Conservation (phyloP, 2,888 invertebrate genomes). For the Platycheirus rosarum region DNA sequence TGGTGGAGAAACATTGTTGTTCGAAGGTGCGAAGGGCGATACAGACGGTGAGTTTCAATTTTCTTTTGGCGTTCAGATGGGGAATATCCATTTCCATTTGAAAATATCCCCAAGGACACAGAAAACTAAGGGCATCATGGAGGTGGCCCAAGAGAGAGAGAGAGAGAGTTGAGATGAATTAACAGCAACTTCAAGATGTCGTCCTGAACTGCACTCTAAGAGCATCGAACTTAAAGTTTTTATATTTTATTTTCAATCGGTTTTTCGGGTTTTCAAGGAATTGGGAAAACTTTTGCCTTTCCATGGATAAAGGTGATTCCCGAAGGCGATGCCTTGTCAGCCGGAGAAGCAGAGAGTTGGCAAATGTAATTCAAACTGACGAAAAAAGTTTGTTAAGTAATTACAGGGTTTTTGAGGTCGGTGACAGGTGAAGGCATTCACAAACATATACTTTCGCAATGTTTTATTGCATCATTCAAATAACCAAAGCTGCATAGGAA, state of each 20-base stretch:
- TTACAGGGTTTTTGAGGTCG: too few species aligned
- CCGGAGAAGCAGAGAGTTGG: too few species aligned
- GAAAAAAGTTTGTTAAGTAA: too few species aligned
- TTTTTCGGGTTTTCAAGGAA: slow-evolving; percentile 12
- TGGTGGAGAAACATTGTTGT: slow-evolving; percentile 4
- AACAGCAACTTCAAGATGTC: slow-evolving; percentile 54
- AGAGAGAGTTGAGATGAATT: slow-evolving; percentile 44
- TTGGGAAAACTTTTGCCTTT: too few species aligned
- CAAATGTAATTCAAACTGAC: too few species aligned
- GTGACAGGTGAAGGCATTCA: too few species aligned
- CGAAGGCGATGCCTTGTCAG: too few species aligned
- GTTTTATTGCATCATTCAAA: too few species aligned
- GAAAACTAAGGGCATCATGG: background rate
- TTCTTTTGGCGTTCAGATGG: slow-evolving; percentile 33
- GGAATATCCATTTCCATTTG: slow-evolving; percentile 42
- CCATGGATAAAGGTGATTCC: too few species aligned
- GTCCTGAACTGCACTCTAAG: slow-evolving; percentile 18
- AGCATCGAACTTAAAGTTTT: slow-evolving; percentile 16
- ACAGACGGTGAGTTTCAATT: slow-evolving; percentile 22
- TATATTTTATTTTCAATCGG: slow-evolving; percentile 17
- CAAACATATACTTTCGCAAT: too few species aligned
- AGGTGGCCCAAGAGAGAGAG: too few species aligned
- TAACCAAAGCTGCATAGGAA: too few species aligned
- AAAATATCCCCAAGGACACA: slow-evolving; percentile 14
- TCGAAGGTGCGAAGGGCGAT: background rate